Conservation (phyloP, 2,888 invertebrate species). For the Caenorhabditis imperialis region DNA sequence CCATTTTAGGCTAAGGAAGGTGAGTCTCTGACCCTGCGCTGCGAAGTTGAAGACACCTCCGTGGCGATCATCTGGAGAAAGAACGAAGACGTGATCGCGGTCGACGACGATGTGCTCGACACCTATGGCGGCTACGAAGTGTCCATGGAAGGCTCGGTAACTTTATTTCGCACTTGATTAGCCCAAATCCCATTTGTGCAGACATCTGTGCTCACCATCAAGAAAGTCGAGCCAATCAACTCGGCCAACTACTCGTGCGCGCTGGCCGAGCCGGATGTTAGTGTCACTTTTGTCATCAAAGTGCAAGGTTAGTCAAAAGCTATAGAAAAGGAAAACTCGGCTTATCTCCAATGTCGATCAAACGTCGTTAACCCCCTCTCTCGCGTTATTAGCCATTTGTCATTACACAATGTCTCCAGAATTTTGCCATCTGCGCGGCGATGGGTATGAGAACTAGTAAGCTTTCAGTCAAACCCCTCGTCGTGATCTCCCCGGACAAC, state of each 20-base stretch:
- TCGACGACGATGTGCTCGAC: constrained; percentile 48
- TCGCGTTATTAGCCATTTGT: constrained; percentile 50
- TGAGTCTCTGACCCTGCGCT: constrained; percentile 23
- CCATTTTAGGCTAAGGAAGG: constrained; percentile 50
- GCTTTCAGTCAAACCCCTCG: constrained; percentile 56
- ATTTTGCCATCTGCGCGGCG: background rate
- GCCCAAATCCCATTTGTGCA: constrained; percentile 42
- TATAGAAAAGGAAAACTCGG: background rate
- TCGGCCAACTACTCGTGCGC: constrained; percentile 65
- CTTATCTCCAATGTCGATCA: constrained; percentile 32
- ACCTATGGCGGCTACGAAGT: constrained; percentile 44
- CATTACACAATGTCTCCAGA: constrained; percentile 41
- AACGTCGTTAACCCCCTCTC: constrained; percentile 19
- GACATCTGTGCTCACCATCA: constrained; percentile 68
- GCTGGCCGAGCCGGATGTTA: constrained; percentile 56
- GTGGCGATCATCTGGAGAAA: constrained; percentile 48
- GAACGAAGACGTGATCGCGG: constrained; percentile 42
- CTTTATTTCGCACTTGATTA: constrained; percentile 16
- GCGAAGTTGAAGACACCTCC: constrained; percentile 25
- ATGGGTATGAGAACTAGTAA: background rate
- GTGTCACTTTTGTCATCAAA: constrained; percentile 45
- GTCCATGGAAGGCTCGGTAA: constrained; percentile 32
- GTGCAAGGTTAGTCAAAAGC: constrained; percentile 59
- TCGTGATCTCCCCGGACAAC: constrained; percentile 53
- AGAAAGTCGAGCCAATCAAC: constrained; percentile 64